Percentiles rank a stretch among this genome's conserved stretches.
These are phyloP conservation scores for Plusia festucae DNA, from an alignment of 2,888 invertebrate genomes.

Conservation along the genomic window DNA sequence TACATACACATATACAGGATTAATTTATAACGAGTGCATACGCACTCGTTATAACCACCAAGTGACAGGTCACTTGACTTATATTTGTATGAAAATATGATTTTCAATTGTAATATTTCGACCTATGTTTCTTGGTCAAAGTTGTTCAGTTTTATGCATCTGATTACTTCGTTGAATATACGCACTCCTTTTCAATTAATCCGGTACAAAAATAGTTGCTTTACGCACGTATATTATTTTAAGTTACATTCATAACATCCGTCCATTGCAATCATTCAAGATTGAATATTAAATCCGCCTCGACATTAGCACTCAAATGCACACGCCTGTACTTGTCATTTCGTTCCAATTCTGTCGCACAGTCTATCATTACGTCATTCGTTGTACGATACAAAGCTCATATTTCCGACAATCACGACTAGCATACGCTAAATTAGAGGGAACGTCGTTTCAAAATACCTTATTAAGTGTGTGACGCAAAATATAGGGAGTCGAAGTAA, in stretches of 20 bases:
- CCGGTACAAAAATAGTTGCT: too few species aligned
- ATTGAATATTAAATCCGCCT: slow-evolving; percentile 12
- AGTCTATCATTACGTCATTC: slow-evolving; percentile 14
- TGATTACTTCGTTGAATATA: too few species aligned
- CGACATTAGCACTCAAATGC: slow-evolving; percentile 4
- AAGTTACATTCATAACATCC: not conserved
- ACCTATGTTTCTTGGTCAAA: too few species aligned
- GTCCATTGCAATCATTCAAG: not conserved
- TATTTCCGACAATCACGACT: slow-evolving; percentile 2
- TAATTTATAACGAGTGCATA: too few species aligned
- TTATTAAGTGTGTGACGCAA: not conserved
- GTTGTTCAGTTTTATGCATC: too few species aligned
- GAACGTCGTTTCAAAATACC: not conserved
- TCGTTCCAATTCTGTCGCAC: slow-evolving; percentile 16
- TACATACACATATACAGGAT: too few species aligned
- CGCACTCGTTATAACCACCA: too few species aligned
- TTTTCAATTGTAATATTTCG: too few species aligned
- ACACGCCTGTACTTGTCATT: slow-evolving; percentile 14
- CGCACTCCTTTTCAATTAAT: too few species aligned
- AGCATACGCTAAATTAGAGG: not conserved
- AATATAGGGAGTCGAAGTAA: not conserved
- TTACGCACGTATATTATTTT: too few species aligned
- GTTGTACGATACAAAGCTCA: slow-evolving; percentile 5
- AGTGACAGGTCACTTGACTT: too few species aligned
- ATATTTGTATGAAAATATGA: too few species aligned